phyloP scores from a whole-genome alignment of 53 echinoderm and acorn worm genomes.

The Luidia sarsii region DNA sequence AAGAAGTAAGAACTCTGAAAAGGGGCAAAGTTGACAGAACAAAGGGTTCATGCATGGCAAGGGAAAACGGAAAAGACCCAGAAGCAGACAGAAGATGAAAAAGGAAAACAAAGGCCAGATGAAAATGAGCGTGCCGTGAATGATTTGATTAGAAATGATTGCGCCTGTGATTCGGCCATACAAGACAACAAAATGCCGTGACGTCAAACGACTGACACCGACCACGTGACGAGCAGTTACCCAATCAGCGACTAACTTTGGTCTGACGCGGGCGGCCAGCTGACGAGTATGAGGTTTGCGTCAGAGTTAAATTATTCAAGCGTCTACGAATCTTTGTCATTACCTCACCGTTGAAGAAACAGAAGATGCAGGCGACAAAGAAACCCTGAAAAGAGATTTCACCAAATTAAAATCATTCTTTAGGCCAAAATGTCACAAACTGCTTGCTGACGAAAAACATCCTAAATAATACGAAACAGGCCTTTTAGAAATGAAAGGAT shows the following conservation, averaged over 20 bases:
- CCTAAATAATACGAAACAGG: too few species aligned
- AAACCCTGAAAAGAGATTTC: slow-evolving; percentile 84
- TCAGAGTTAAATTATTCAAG: slow-evolving; percentile 85
- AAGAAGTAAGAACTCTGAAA: too few species aligned
- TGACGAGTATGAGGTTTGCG: slow-evolving; percentile 81
- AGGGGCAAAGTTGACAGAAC: too few species aligned
- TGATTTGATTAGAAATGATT: slow-evolving; percentile 6
- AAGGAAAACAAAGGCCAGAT: neutral
- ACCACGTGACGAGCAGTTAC: slow-evolving; percentile 65
- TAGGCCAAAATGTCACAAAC: too few species aligned
- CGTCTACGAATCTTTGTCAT: slow-evolving; percentile 92
- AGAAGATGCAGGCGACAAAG: slow-evolving; percentile 99
- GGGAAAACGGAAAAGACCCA: slow-evolving; percentile 1
- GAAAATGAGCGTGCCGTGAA: slow-evolving; percentile 14
- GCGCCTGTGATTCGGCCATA: slow-evolving; percentile 33
- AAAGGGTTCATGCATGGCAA: neutral
- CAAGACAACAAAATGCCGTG: slow-evolving; percentile 34
- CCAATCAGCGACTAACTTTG: slow-evolving; percentile 98
- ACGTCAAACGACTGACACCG: slow-evolving; percentile 55
- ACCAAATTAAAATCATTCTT: too few species aligned
- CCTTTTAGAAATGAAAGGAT: too few species aligned
- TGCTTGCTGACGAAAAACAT: too few species aligned
- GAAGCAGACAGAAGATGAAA: neutral
- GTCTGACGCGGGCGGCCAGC: slow-evolving; percentile 95
- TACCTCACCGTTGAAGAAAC: slow-evolving; percentile 99